Conservation (phyloP, 2,888 invertebrate species). For the Colletes collaris region DNA sequence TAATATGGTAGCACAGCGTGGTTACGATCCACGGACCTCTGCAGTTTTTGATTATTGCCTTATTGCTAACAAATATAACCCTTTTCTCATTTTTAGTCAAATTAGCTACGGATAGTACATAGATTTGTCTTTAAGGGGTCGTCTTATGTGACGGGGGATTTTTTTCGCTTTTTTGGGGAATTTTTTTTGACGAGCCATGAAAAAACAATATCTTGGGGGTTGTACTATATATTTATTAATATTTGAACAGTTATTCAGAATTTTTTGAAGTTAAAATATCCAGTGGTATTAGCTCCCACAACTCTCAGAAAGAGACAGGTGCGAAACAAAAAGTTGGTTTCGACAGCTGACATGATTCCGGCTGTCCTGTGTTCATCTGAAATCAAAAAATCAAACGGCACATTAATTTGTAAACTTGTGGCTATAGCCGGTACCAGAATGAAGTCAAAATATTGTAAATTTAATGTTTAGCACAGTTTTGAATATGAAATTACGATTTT, state of each 20-base stretch:
- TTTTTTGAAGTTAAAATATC: background rate
- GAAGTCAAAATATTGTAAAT: background rate
- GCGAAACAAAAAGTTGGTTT: background rate
- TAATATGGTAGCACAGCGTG: no score
- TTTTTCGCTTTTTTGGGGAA: background rate
- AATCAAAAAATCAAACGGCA: background rate
- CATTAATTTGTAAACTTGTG: background rate
- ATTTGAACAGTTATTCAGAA: slow-evolving; percentile 1
- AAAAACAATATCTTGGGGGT: background rate
- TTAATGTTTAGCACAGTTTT: background rate
- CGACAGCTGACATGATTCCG: slow-evolving; percentile 1
- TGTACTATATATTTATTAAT: slow-evolving; percentile 1
- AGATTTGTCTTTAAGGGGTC: background rate
- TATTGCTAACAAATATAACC: no score
- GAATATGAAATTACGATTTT: background rate
- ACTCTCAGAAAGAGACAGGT: background rate
- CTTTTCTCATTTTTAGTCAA: no score
- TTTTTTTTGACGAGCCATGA: background rate
- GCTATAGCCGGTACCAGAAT: slow-evolving; percentile 1
- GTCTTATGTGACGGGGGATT: background rate
- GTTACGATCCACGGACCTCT: no score
- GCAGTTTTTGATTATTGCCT: no score
- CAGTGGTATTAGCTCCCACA: no score
- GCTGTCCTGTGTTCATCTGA: background rate
- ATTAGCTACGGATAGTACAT: no score